These are phyloP conservation scores for Prunella himalayana DNA, from an alignment of 2,113 vertebrate genomes.

Conservation along the genomic window DNA sequence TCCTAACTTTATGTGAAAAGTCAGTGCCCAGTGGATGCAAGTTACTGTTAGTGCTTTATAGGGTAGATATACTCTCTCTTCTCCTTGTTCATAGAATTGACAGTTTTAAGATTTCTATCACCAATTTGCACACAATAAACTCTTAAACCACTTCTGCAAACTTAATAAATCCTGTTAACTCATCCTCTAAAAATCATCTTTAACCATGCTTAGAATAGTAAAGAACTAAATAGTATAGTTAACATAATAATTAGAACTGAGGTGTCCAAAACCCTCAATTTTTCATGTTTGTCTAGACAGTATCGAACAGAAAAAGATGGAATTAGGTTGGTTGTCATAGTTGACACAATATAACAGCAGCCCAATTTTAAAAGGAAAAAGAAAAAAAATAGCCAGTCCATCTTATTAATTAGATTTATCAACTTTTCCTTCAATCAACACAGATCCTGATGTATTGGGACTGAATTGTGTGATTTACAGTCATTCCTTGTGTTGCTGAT, in stretches of 20 bases:
- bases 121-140: background rate
- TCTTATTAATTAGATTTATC: background rate
- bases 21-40: background rate
- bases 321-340: background rate
- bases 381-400: background rate
- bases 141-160: background rate
- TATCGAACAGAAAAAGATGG: background rate
- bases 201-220: background rate
- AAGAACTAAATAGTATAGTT: background rate
- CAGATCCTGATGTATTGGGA: background rate
- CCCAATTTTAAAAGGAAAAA: background rate
- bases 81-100: background rate
- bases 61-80: background rate
- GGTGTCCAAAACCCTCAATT: accelerated
- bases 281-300: background rate
- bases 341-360: background rate
- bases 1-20: background rate
- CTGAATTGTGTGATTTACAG: background rate
- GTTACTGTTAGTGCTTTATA: background rate
- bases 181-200: background rate
- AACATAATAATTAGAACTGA: background rate
- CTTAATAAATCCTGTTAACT: background rate
- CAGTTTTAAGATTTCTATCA: background rate
- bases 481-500: background rate
- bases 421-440: background rate